phyloP scores from a whole-genome alignment of 2,113 vertebrate genomes.

The Tachuris rubrigastra region DNA sequence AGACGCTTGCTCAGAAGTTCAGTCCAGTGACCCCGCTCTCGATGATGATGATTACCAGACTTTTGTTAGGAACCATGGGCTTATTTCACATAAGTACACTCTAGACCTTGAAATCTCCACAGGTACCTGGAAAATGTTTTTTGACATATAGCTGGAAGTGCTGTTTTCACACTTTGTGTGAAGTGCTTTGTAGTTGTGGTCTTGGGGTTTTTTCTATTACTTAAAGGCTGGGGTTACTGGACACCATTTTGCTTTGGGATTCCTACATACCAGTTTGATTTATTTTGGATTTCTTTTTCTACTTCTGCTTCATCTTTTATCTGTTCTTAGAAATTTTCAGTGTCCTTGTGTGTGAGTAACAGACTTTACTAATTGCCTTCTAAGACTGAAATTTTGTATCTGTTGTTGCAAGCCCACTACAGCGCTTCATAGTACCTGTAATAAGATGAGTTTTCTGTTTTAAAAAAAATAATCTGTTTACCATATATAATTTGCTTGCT shows the following conservation, averaged over 20 bases:
- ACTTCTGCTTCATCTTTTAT: not conserved
- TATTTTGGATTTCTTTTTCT: not conserved
- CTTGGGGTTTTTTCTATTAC: not conserved
- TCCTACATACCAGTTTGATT: not conserved
- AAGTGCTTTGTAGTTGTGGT: not conserved
- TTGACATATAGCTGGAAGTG: not conserved
- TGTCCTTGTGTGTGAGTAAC: not conserved
- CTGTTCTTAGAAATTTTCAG: not conserved
- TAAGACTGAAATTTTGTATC: not conserved
- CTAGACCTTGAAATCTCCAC: conserved; percentile 82
- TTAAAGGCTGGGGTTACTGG: not conserved
- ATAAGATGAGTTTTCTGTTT: not conserved
- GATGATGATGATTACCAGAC: conserved; percentile 45
- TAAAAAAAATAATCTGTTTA: not conserved
- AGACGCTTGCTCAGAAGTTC: not conserved
- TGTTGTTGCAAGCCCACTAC: not conserved
- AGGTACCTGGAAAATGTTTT: conserved; percentile 70
- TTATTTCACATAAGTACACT: conserved; percentile 87
- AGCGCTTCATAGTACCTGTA: not conserved
- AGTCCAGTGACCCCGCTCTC: rapidly evolving
- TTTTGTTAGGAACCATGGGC: conserved; percentile 86
- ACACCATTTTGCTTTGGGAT: not conserved
- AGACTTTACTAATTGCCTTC: not conserved
- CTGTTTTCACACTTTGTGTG: not conserved
- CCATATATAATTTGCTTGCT: not conserved